A percentile compares a stretch with the other conserved stretches of the same genome.
Conservation (phyloP, 2,888 invertebrate genomes). For the Leucozona laternaria region DNA sequence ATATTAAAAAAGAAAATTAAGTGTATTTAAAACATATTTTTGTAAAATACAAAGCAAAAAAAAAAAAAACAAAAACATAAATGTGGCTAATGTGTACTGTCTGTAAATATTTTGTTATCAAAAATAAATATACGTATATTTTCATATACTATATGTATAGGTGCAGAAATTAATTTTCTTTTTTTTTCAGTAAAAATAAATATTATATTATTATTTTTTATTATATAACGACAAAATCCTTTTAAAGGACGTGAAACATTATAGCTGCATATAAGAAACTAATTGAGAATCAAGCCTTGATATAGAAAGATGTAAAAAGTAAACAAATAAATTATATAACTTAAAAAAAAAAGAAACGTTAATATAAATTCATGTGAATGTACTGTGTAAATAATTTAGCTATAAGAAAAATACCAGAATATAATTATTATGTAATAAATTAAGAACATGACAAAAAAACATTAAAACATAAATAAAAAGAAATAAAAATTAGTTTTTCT, state of each 20-base stretch:
- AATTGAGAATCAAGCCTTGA: conserved; percentile 72
- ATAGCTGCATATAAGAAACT: conserved; percentile 38
- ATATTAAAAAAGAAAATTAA: conserved; percentile 3
- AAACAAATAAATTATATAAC: conserved; percentile 69
- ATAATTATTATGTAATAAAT: conserved; percentile 66
- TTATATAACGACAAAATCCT: conserved; percentile 5
- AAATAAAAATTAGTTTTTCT: neutral
- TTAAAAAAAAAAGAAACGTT: conserved; percentile 26
- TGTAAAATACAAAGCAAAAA: conserved; percentile 42
- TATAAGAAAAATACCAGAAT: conserved; percentile 51
- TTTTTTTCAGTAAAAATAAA: neutral
- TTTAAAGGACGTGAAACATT: conserved; percentile 43
- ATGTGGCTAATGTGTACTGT: conserved; percentile 32
- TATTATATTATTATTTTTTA: neutral
- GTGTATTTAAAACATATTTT: conserved; percentile 34
- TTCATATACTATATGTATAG: neutral
- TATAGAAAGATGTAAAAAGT: conserved; percentile 72
- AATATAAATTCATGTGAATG: conserved; percentile 69
- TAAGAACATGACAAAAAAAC: conserved; percentile 68
- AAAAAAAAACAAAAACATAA: conserved; percentile 11
- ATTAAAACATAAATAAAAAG: conserved; percentile 72
- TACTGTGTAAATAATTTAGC: conserved; percentile 71
- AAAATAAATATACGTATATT: conserved; percentile 22
- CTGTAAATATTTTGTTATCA: conserved; percentile 12
- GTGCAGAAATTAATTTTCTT: conserved; percentile 19